These are phyloP conservation scores for Tiaroga cobitis DNA, from an alignment of 2,797 vertebrate species.

Conservation along the genomic window DNA sequence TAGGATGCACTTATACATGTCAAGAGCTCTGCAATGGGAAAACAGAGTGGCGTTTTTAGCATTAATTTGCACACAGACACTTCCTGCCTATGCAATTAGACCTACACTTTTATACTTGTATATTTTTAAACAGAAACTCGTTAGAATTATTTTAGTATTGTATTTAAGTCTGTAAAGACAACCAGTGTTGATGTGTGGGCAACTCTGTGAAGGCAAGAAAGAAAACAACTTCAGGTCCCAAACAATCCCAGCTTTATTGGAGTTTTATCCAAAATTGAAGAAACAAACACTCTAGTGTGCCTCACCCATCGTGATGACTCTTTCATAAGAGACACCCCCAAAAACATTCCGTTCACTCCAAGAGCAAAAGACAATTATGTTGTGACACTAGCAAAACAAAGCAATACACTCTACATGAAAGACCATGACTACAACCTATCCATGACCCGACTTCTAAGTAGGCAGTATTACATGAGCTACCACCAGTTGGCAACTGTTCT, in stretches of 20 bases:
- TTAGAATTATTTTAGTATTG: slow-evolving; percentile 31
- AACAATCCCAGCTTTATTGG: slow-evolving; percentile 57
- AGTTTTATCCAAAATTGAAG: slow-evolving; percentile 44
- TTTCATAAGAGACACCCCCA: slow-evolving; percentile 40
- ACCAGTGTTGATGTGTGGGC: slow-evolving; percentile 21
- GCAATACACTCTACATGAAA: slow-evolving; percentile 56
- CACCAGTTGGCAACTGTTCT: slow-evolving; percentile 48
- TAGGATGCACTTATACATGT: slow-evolving; percentile 56
- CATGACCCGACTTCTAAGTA: slow-evolving; percentile 60
- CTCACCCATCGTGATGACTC: slow-evolving; percentile 58
- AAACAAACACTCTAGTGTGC: slow-evolving; percentile 44
- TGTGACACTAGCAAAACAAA: slow-evolving; percentile 58
- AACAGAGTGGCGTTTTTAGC: slow-evolving; percentile 48
- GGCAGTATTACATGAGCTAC: slow-evolving; percentile 49
- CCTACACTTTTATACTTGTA: neutral
- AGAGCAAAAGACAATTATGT: slow-evolving; percentile 49
- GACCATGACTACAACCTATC: slow-evolving; percentile 43
- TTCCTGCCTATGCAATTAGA: slow-evolving; percentile 46
- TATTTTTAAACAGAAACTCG: slow-evolving; percentile 12
- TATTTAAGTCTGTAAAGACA: neutral
- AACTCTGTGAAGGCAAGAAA: slow-evolving; percentile 17
- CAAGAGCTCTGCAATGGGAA: slow-evolving; percentile 43
- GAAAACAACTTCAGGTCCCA: slow-evolving; percentile 39
- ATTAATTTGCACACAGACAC: slow-evolving; percentile 40
- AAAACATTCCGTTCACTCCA: slow-evolving; percentile 49